Evolutionary conservation across 2,113 vertebrate species (phyloP), one percentile per base, ranked within the genome.

Genomic region (Crotalus helleri): DNA sequence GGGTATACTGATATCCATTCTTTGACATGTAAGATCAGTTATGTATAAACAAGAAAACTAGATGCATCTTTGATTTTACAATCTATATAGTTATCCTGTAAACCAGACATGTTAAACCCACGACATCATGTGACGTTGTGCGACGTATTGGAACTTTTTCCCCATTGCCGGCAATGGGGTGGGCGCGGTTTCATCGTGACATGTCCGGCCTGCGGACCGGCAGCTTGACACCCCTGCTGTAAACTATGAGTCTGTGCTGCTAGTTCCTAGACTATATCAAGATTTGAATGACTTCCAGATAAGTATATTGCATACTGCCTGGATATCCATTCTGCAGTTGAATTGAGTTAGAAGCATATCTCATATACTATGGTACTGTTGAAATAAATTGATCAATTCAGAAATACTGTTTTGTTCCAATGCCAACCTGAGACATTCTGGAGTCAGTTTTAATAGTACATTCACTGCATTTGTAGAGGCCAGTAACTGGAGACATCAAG

Each of bases 1-100:
- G 17, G 19, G 33, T 81, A 0, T 81, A 44, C 33, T 21, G 17
- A 44, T 81, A 91, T 95, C 85, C 57, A 94, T 96, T 88, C 93
- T 94, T 93, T 94, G 87, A 85, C 89, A 94, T 61, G 92, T 90
- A 94, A 85, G 94, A 95, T 95, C 91, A 81, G 49, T 95, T 91
- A 96, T 86, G 3, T 92, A 85, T 93, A 93, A 94, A 95, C 93
- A 93, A 90, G 95, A 90, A 91, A 93, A 49, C 12, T 87, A 94
- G 95, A 57, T 94, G 87, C 95, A 95, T 93, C 91, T 91, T 0
- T 46, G 46, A 39, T 13, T 0, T 93, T 86, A 51, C 92, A 94
- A 90, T 88, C 89, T 87, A 49, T 87, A 85, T 29, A 61, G 59
- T 92, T 87, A 94, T 92, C 92, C 51, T 89, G 54, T 46, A 85